Conservation (phyloP, 2,797 vertebrate species). For the Crenichthys baileyi region DNA sequence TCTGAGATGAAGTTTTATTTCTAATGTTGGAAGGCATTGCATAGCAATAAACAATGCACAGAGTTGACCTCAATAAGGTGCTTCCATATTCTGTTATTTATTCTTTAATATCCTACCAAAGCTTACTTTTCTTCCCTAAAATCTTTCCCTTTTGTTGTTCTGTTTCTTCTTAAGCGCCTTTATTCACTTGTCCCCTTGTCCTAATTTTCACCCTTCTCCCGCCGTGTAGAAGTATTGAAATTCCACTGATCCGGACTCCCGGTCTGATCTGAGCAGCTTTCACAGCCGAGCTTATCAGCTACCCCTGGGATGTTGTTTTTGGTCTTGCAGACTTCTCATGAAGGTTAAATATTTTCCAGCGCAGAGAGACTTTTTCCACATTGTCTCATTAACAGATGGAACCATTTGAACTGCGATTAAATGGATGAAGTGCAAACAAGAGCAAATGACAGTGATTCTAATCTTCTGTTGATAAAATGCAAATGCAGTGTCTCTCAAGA, state of each 20-base stretch:
- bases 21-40: slow-evolving; percentile 52
- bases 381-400: slow-evolving; percentile 23
- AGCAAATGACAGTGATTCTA: neutral
- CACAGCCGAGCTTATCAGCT: slow-evolving; percentile 46
- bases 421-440: neutral
- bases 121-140: slow-evolving; percentile 11
- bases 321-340: slow-evolving; percentile 37
- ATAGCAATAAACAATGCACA: slow-evolving; percentile 77
- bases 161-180: slow-evolving; percentile 15
- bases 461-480: neutral
- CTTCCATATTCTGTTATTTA: slow-evolving; percentile 17
- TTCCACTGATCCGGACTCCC: slow-evolving; percentile 51
- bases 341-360: slow-evolving; percentile 72
- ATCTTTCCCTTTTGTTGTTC: neutral
- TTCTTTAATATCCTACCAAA: slow-evolving; percentile 20
- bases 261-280: slow-evolving; percentile 1
- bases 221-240: slow-evolving; percentile 68
- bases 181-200: slow-evolving; percentile 5
- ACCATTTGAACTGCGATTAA: slow-evolving; percentile 2
- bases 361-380: slow-evolving; percentile 52
- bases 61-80: slow-evolving; percentile 63
- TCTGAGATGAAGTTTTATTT: slow-evolving; percentile 39
- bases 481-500: neutral
- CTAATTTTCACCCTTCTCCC: slow-evolving; percentile 45
- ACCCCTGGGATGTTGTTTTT: slow-evolving; percentile 46